Evolutionary conservation across 2,888 invertebrate species (phyloP), one percentile per base, ranked within the genome.

Genomic region (Parelbella ahira): DNA sequence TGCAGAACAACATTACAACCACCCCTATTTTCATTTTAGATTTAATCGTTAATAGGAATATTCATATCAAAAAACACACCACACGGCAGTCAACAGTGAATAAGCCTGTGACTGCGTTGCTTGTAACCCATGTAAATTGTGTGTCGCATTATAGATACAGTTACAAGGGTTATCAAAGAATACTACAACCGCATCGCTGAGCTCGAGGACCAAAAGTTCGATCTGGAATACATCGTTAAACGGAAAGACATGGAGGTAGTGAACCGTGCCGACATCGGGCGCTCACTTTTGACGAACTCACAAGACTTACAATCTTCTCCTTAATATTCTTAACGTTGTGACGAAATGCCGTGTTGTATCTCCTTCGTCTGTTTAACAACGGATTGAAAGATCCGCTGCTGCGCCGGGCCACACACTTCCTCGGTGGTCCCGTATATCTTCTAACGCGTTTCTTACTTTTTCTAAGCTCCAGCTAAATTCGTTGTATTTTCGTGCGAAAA

Each of bases 191-290:
- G 95, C 91, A 95, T 98, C 90, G 87, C 79, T 84, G 87, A 89
- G 67, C 92, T 98, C 90, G 98, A 98, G 91, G 94, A 95, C 73
- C 91, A 93, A 86, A 99, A 98, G 90, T 99, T 95, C 91, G 99
- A 99, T 92, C 92, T 98, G 92, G 99, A 99, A 91, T 94, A 95
- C 91, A 90, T 95, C 90, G 97, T 98, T 89, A 95, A 96, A 90
- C 94, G 95, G 91, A 99, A 99, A 94, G 99, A 99, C 89, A 93
- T 93, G 89, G 97, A 98, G 97, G 98, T 98, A 94, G 91, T 91
- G 80, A 75, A 66, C 70, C 59, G 61, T 69, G 73, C 73, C 65
- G 64, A 67, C 50, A 51, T 65, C 55, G 58, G 60, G 64, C 66
- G 71, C 69, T 72, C 68, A 66, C 63, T 70, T 69, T 70, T 79